phyloP scores from a whole-genome alignment of 1,140 invertebrate species.

The Ridgeia piscesae region DNA sequence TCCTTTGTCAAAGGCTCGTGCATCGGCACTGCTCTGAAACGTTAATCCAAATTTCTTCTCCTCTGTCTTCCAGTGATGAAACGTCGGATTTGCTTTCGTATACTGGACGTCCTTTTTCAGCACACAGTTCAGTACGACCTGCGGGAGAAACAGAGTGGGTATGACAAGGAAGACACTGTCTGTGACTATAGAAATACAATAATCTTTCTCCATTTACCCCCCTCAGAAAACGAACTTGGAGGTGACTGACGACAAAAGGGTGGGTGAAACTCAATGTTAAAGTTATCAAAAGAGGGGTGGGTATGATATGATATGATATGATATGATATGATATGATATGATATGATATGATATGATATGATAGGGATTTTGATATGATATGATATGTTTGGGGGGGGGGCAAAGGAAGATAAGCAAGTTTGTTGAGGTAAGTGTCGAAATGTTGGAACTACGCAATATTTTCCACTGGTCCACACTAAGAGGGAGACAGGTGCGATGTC shows the following conservation, averaged over 20 bases:
- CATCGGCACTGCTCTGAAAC: slow-evolving; percentile 91
- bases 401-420: neutral
- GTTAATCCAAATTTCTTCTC: slow-evolving; percentile 93
- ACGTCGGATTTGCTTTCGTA: slow-evolving; percentile 96
- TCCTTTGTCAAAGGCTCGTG: slow-evolving; percentile 89
- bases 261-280: too few relatives aligned
- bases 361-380: neutral
- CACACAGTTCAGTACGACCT: slow-evolving; percentile 91
- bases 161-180: neutral
- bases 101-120: slow-evolving; percentile 96
- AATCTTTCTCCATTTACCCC: neutral
- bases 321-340: slow-evolving; percentile 14
- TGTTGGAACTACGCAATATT: too few relatives aligned
- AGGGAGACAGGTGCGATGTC: too few relatives aligned
- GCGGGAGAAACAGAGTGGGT: slow-evolving; percentile 39
- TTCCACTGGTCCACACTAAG: too few relatives aligned
- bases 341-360: slow-evolving; percentile 14
- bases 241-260: too few relatives aligned
- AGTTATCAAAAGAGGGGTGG: too few relatives aligned
- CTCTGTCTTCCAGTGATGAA: slow-evolving; percentile 95
- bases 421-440: neutral
- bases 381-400: too few relatives aligned
- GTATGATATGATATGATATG: neutral
- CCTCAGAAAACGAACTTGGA: too few relatives aligned
- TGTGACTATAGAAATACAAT: neutral